Base-by-base conservation (phyloP, 1,140 invertebrate genomes). In the Drosophila littoralis region DNA sequence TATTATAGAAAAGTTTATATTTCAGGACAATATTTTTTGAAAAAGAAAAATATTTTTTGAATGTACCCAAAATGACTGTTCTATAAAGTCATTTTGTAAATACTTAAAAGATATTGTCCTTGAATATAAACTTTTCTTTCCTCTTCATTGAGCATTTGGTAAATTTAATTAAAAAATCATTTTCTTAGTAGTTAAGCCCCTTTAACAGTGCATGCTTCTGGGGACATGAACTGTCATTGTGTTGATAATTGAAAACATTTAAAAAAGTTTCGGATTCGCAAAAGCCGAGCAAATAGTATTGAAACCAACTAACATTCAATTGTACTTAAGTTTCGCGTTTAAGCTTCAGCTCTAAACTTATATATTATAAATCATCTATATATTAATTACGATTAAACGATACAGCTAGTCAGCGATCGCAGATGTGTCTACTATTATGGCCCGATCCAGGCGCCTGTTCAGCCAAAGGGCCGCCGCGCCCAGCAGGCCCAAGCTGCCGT, bases 251-350 rank as follows among this genome's bases (percentile, higher is more conserved):
- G 54, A 8, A 13, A 42, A 64, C 42, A 61, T 51, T 13, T 1
- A 8, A 51, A 33, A 57, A 40, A 48, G 36, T 50, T 50, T 32
- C 12, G 17, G 13, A 64, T 43, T 57, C 52, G 38, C 42, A 52
- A 63, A 45, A 58, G 76, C 36, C 76, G 50, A 48, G 43, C 63
- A 68, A 64, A 64, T 70, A 86, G 83, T 88, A 88, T 88, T 86
- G 69, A 71, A 65, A 74, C 40, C 38, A 82, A 85, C 45, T 76
- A 79, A 88, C 83, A 88, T 88, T 88, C 83, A 86, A 77, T 75
- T 74, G 79, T 88, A 86, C 83, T 89, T 88, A 88, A 86, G 75
- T 69, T 70, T 65, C 40, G 43, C 58, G 22, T 69, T 52, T 86
- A 84, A 85, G 81, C 60, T 85, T 54, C 64, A 61, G 69, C 68